Conservation (phyloP, 1,140 invertebrate genomes). For the Drosophila ohnishii region DNA sequence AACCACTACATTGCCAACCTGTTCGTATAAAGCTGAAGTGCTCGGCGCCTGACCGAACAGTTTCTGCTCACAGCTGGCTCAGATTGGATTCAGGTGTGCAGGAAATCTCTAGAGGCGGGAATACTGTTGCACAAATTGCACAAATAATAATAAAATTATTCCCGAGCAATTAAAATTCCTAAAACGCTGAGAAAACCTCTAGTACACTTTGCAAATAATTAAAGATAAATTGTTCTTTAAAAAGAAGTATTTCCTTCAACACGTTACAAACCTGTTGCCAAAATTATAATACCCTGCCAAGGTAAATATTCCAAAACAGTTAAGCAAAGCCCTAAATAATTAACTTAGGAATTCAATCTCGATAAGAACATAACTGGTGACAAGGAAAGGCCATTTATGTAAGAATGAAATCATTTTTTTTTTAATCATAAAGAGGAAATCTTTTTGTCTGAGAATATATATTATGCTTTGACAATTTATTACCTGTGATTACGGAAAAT, state of each 20-base stretch:
- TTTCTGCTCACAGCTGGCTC: not conserved
- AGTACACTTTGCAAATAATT: no score
- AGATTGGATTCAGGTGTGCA: not conserved
- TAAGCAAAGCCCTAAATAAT: not conserved
- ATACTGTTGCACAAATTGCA: not conserved
- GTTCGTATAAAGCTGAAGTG: constrained; percentile 28
- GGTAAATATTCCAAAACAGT: not conserved
- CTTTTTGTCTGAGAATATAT: not conserved
- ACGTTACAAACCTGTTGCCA: not conserved
- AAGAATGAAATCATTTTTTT: not conserved
- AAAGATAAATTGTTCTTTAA: no score
- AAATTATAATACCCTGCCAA: not conserved
- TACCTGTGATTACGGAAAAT: not conserved
- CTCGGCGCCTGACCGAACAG: constrained; percentile 1
- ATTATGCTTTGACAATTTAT: not conserved
- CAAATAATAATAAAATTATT: not conserved
- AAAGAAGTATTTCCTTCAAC: not conserved
- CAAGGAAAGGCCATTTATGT: not conserved
- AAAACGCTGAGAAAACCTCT: not conserved
- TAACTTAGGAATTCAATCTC: not conserved
- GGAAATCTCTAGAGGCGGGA: not conserved
- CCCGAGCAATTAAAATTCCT: not conserved
- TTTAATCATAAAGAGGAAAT: not conserved
- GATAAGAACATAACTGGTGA: not conserved
- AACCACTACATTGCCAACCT: constrained; percentile 10